These are phyloP conservation scores for Sialia sialis DNA, from an alignment of 2,113 vertebrate species.

Conservation along the genomic window DNA sequence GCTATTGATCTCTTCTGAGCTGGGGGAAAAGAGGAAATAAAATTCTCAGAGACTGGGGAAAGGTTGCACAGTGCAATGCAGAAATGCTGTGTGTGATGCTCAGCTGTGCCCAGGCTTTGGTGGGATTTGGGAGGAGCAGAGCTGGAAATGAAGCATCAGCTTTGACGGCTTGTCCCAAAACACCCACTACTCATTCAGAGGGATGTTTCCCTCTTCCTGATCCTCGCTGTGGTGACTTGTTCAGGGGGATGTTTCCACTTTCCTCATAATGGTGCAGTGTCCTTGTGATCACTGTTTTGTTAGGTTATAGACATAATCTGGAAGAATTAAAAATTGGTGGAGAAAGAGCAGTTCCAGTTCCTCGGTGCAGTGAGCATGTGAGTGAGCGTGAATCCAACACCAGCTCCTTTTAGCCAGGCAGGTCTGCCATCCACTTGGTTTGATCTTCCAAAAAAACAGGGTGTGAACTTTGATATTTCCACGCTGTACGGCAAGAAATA, in stretches of 20 bases:
- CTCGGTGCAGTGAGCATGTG: fast-evolving
- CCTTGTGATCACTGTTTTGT: background rate
- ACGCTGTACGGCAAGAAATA: constrained; percentile 37
- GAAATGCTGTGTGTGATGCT: background rate
- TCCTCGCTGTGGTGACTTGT: background rate
- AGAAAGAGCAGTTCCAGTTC: background rate
- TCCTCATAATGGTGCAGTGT: background rate
- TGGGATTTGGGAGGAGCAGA: background rate
- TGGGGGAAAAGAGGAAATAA: background rate
- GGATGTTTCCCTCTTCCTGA: background rate
- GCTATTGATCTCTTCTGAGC: background rate
- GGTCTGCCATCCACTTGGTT: background rate
- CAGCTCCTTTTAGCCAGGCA: background rate
- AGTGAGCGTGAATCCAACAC: background rate
- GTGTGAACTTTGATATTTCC: constrained; percentile 54
- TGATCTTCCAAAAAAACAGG: constrained; percentile 45
- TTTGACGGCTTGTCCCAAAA: fast-evolving
- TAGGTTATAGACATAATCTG: background rate
- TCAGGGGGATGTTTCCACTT: background rate
- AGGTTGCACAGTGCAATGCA: background rate
- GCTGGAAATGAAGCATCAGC: background rate
- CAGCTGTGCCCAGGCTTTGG: background rate
- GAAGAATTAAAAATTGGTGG: background rate
- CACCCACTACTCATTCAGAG: fast-evolving
- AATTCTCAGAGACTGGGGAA: background rate